phyloP scores from a whole-genome alignment of 2,797 vertebrate genomes.

The Muraenolepis orangiensis region DNA sequence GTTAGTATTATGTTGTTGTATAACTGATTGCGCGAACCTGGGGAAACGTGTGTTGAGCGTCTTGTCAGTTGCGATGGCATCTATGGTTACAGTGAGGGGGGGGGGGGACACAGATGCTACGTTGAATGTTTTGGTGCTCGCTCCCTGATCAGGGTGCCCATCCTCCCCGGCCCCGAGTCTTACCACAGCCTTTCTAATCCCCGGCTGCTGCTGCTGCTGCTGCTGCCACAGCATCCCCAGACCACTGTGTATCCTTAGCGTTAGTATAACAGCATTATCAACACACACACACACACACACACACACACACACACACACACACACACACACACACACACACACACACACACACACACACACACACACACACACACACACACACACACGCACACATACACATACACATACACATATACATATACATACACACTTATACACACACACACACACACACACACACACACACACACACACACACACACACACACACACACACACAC shows the following conservation, averaged over 20 bases:
- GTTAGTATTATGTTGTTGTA: not conserved
- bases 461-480: too few species aligned
- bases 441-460: too few species aligned
- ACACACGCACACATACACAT: too few species aligned
- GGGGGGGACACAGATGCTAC: slow-evolving; percentile 78
- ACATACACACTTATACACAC: too few species aligned
- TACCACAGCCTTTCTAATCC: slow-evolving; percentile 54
- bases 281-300: too few species aligned
- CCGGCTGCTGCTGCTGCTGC: slow-evolving; percentile 26
- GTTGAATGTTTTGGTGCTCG: slow-evolving; percentile 64
- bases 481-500: too few species aligned
- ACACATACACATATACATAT: too few species aligned
- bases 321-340: too few species aligned
- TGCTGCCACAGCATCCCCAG: not conserved
- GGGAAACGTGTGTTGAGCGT: not conserved
- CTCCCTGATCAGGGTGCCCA: slow-evolving; percentile 45
- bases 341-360: too few species aligned
- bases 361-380: too few species aligned
- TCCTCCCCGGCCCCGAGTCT: slow-evolving; percentile 52
- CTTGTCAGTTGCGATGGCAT: slow-evolving; percentile 8
- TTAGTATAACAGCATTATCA: not conserved
- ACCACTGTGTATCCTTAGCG: not conserved
- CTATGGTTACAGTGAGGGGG: slow-evolving; percentile 64
- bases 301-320: too few species aligned
- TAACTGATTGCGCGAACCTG: not conserved